These are phyloP conservation scores for Antedon mediterranea DNA, from an alignment of 53 echinoderm and acorn worm genomes.

Conservation along the genomic window DNA sequence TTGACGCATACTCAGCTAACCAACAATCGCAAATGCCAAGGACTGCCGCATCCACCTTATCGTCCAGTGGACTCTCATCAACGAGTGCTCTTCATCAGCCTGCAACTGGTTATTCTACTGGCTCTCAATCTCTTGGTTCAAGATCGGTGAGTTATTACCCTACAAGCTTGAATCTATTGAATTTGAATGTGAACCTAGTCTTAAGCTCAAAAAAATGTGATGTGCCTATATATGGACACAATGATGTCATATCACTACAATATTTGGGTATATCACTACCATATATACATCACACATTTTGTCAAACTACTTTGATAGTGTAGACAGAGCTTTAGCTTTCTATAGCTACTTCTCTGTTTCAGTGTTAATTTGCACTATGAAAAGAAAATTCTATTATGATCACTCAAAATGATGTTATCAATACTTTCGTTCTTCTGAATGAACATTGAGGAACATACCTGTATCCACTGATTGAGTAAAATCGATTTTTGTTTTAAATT, in stretches of 20 bases:
- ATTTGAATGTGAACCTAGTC: too few species aligned
- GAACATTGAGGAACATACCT: background rate
- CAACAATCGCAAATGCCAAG: background rate
- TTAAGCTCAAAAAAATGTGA: too few species aligned
- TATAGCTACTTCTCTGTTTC: too few species aligned
- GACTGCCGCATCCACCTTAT: background rate
- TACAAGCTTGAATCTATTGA: background rate
- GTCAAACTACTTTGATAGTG: too few species aligned
- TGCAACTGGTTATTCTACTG: background rate
- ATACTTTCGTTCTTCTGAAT: slow-evolving; percentile 8
- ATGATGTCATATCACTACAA: too few species aligned
- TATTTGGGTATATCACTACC: too few species aligned
- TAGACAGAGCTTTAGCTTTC: too few species aligned
- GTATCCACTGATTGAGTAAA: background rate
- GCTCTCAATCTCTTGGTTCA: background rate
- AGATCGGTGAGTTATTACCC: background rate
- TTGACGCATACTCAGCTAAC: background rate
- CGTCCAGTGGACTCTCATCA: background rate
- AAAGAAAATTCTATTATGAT: background rate
- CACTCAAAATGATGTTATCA: background rate
- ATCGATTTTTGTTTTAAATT: too few species aligned
- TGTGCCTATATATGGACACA: too few species aligned
- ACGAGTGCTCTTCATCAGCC: background rate
- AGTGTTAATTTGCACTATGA: background rate
- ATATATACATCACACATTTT: too few species aligned